Conservation (phyloP, 2,797 vertebrate species). For the Tiaroga cobitis region DNA sequence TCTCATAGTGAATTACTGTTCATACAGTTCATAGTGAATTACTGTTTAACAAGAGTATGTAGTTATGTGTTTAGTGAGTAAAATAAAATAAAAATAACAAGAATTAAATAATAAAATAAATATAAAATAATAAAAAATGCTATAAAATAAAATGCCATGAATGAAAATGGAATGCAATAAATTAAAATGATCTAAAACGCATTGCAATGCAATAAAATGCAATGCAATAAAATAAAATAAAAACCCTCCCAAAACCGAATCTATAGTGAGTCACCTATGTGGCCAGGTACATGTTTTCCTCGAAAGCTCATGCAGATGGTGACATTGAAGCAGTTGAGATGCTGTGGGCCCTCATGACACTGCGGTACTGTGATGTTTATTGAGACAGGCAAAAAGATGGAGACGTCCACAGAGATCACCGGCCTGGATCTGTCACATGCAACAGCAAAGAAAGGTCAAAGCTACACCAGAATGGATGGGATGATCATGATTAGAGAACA, state of each 20-base stretch:
- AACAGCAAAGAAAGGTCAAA: constrained; percentile 15
- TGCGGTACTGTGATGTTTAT: constrained; percentile 96
- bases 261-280: constrained; percentile 83
- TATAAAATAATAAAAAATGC: no score
- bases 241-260: neutral
- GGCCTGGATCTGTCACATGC: constrained; percentile 84
- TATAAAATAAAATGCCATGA: neutral
- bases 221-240: neutral
- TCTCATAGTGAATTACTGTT: neutral
- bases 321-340: constrained; percentile 89
- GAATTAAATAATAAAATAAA: neutral
- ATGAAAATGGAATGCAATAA: neutral
- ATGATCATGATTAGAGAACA: neutral
- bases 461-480: neutral
- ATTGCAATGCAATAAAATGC: neutral
- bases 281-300: constrained; percentile 88
- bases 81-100: neutral
- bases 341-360: constrained; percentile 90
- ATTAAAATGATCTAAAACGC: neutral
- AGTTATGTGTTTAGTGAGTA: neutral
- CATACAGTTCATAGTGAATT: neutral
- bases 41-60: neutral
- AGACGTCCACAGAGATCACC: constrained; percentile 89
- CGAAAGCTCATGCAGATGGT: constrained; percentile 87
- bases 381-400: constrained; percentile 88